Conservation (phyloP, 2,797 vertebrate genomes). For the Notamacropus eugenii region DNA sequence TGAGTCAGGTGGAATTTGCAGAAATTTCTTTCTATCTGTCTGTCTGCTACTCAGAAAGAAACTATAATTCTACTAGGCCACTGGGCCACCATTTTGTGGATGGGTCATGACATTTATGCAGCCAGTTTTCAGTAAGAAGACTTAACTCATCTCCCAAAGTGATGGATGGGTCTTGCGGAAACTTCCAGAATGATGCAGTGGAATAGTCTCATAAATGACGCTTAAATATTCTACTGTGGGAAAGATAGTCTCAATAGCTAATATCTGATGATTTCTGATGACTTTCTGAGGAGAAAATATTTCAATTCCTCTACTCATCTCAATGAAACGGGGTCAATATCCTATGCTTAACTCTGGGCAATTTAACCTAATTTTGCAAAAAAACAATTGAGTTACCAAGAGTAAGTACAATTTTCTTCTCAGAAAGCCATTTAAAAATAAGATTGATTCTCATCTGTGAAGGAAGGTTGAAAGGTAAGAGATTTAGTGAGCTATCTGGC, state of each 20-base stretch:
- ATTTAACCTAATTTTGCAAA: neutral
- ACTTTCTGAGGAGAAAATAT: neutral
- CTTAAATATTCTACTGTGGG: constrained; percentile 6
- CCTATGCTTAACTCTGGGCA: neutral
- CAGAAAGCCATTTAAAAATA: neutral
- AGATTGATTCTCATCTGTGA: neutral
- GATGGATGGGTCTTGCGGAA: constrained; percentile 23
- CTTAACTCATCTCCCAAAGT: constrained; percentile 16
- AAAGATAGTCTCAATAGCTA: constrained; percentile 31
- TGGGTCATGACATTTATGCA: constrained; percentile 33
- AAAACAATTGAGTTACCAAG: neutral
- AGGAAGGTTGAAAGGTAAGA: neutral
- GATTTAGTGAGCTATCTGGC: neutral
- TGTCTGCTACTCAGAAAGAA: constrained; percentile 28
- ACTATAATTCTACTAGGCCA: constrained; percentile 62
- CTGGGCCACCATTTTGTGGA: constrained; percentile 54
- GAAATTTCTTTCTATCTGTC: constrained; percentile 1
- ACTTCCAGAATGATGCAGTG: neutral
- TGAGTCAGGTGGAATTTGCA: constrained; percentile 24
- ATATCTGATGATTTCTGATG: neutral
- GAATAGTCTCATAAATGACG: neutral
- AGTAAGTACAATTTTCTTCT: constrained; percentile 9
- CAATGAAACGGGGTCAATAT: constrained; percentile 5
- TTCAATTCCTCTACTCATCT: constrained; percentile 14
- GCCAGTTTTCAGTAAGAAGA: constrained; percentile 39